A percentile compares a stretch with the other conserved stretches of the same genome.
Evolutionary conservation across 2,797 vertebrate species (phyloP).

Genomic region (Hydrocynus forskahlii): DNA sequence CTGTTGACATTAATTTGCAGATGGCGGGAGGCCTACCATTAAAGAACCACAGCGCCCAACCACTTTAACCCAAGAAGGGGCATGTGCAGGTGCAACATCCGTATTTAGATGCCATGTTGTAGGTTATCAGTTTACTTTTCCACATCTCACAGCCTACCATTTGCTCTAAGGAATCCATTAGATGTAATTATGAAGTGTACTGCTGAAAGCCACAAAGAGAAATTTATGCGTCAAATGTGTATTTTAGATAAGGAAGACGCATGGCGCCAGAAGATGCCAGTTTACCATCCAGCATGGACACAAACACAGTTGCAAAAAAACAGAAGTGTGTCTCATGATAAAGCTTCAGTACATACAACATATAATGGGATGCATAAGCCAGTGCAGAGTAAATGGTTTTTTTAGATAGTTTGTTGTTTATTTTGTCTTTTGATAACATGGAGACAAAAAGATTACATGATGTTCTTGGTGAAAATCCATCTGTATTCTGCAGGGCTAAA

Average conservation of each 20-base stretch:
- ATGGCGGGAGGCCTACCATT: constrained; percentile 19
- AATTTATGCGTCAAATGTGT: constrained; percentile 19
- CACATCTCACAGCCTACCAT: constrained; percentile 3
- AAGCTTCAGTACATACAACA: too few relatives aligned
- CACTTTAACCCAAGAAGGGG: constrained; percentile 14
- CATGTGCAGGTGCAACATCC: constrained; percentile 1
- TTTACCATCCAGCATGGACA: constrained; percentile 7
- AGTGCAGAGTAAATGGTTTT: too few relatives aligned
- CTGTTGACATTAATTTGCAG: constrained; percentile 31
- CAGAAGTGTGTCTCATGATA: too few relatives aligned
- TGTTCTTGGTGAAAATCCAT: too few relatives aligned
- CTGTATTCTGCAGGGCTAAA: too few relatives aligned
- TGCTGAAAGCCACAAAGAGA: not conserved
- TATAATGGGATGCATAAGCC: too few relatives aligned
- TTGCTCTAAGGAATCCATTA: constrained; percentile 20
- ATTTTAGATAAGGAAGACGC: not conserved
- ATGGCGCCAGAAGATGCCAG: not conserved
- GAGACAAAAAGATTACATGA: too few relatives aligned
- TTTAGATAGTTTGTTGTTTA: too few relatives aligned
- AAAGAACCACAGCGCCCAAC: constrained; percentile 24
- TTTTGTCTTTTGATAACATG: too few relatives aligned
- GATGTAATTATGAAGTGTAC: constrained; percentile 17
- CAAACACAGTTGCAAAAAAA: not conserved
- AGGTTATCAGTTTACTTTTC: constrained; percentile 34
- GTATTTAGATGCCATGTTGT: constrained; percentile 13